phyloP scores from a whole-genome alignment of 2,888 invertebrate species.

The Exocentrus adspersus region DNA sequence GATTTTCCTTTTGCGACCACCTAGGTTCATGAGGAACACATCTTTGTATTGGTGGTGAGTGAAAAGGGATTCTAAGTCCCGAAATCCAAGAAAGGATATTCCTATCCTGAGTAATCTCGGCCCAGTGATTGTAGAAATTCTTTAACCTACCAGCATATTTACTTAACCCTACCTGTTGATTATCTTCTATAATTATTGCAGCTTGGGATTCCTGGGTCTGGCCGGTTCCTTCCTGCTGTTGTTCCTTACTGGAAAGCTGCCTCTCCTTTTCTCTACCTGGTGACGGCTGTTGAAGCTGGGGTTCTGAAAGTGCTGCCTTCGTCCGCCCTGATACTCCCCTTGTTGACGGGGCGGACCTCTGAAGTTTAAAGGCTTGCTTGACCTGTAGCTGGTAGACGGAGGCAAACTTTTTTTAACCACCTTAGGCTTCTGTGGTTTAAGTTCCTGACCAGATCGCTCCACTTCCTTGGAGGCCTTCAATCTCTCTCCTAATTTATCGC shows the following conservation, averaged over 20 bases:
- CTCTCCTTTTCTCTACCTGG: not conserved
- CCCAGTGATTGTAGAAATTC: not conserved
- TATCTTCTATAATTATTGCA: not conserved
- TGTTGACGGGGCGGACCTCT: constrained; percentile 12
- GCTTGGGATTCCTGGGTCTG: not conserved
- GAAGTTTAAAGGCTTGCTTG: constrained; percentile 18
- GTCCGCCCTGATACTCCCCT: constrained; percentile 16
- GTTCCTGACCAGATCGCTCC: constrained; percentile 4
- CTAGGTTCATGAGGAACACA: not conserved
- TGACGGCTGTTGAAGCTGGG: not conserved
- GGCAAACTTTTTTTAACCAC: not conserved
- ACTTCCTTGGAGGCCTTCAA: constrained; percentile 21
- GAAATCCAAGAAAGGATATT: not conserved
- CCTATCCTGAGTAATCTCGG: not conserved
- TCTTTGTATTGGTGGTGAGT: not conserved
- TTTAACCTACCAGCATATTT: not conserved
- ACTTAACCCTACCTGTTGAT: not conserved
- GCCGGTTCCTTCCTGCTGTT: too few species aligned
- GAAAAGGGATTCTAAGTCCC: not conserved
- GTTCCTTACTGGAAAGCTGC: too few species aligned
- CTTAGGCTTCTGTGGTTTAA: constrained; percentile 7
- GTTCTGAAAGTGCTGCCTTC: not conserved
- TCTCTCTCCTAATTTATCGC: constrained; percentile 28
- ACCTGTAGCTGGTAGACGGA: too few species aligned
- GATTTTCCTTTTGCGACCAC: not conserved